These are phyloP conservation scores for Chaetodon trifascialis DNA, from an alignment of 2,113 vertebrate species.

Conservation along the genomic window DNA sequence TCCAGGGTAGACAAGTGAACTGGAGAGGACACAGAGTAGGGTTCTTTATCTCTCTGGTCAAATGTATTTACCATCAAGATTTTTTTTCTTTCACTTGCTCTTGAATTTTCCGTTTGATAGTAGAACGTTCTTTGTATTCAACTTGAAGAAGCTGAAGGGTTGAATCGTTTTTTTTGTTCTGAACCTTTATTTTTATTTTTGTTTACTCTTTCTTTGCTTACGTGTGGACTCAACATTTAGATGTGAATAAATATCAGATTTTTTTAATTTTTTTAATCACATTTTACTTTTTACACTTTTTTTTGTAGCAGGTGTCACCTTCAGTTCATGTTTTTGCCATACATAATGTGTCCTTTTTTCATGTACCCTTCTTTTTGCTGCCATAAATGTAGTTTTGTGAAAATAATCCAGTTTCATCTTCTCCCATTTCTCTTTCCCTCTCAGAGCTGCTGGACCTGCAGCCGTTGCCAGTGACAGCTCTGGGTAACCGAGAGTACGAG, in stretches of 20 bases:
- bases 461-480: conserved; percentile 91
- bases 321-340: background rate
- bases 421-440: conserved; percentile 31
- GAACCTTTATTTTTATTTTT: background rate
- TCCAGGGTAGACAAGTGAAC: no score
- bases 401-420: background rate
- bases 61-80: no score
- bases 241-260: no score
- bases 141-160: background rate
- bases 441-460: conserved; percentile 97
- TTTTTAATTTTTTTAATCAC: no score
- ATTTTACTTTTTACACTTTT: no score
- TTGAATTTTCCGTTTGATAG: background rate
- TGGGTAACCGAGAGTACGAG: conserved; percentile 91
- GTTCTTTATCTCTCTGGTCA: no score
- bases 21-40: no score
- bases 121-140: background rate
- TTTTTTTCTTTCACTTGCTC: background rate
- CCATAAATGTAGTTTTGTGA: background rate
- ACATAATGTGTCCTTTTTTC: background rate
- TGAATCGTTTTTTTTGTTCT: background rate
- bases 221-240: background rate
- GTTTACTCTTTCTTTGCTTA: background rate
- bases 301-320: background rate
- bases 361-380: background rate